Percentiles rank a stretch among this genome's conserved stretches.
Evolutionary conservation across 1,140 invertebrate species (phyloP).

Genomic region (Drosophila saltans): DNA sequence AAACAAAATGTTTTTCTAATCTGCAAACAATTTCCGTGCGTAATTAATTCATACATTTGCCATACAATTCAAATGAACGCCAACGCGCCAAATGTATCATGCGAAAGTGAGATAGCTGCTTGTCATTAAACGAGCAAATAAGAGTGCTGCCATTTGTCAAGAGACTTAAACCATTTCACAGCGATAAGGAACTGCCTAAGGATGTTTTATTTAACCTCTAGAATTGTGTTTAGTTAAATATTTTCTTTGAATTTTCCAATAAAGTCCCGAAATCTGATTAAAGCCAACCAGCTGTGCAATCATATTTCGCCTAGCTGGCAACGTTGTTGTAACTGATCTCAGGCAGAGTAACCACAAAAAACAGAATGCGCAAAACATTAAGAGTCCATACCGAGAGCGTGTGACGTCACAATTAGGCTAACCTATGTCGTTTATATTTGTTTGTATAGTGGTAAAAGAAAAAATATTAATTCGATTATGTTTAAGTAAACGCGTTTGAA

Average conservation of each 20-base stretch:
- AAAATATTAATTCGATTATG: neutral
- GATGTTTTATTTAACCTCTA: slow-evolving; percentile 34
- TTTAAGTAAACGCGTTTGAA: too few relatives aligned
- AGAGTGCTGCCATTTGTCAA: slow-evolving; percentile 39
- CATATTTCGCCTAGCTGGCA: slow-evolving; percentile 36
- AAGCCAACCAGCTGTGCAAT: slow-evolving; percentile 54
- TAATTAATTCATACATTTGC: slow-evolving; percentile 61
- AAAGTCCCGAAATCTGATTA: slow-evolving; percentile 32
- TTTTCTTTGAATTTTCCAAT: slow-evolving; percentile 9
- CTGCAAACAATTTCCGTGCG: slow-evolving; percentile 65
- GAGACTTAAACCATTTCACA: neutral
- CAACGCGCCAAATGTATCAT: slow-evolving; percentile 64
- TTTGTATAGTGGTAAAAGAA: neutral
- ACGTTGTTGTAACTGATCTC: slow-evolving; percentile 38
- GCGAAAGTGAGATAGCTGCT: slow-evolving; percentile 39
- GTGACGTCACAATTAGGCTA: slow-evolving; percentile 35
- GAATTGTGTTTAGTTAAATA: slow-evolving; percentile 9
- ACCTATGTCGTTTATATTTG: too few relatives aligned
- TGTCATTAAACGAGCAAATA: slow-evolving; percentile 4
- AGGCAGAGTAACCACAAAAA: neutral
- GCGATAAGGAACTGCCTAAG: neutral
- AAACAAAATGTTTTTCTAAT: slow-evolving; percentile 59
- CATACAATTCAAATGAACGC: slow-evolving; percentile 69
- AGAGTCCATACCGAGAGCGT: neutral
- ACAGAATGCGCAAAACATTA: slow-evolving; percentile 19